Evolutionary conservation across 1,140 invertebrate genomes (phyloP), one percentile per base, ranked within the genome.

Genomic region (Nephila pilipes): DNA sequence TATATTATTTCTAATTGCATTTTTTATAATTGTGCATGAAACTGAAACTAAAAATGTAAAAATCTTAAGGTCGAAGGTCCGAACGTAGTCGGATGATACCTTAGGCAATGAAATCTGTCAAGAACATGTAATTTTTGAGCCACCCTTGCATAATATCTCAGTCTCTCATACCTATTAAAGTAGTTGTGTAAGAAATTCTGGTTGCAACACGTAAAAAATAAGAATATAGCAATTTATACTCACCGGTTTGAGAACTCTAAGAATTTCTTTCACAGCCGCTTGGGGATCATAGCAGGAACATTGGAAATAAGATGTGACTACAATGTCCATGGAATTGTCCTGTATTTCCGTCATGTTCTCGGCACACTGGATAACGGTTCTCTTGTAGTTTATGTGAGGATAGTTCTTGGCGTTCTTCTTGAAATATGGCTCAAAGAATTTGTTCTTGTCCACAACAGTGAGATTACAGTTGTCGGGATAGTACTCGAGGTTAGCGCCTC

Each of bases 331-430:
- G 57, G 94, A 94, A 87, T 94, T 87, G 90, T 95, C 94, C 22
- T 94, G 60, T 20, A 95, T 85, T 16, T 94, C 93, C 25, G 60
- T 81, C 95, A 95, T 95, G 55, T 95, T 93, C 90, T 95, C 95
- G 12, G 95, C 95, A 20, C 29, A 16, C 10, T 5, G 14, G 2
- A 36, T 18, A 10, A 92, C 29, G 10, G 29, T 29, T 32, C 25
- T 85, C n/a, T 85, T 58, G 20, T 57, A 87, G 18, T 65, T 36
- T 1, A 92, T 25, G 1, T 92, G 75, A 20, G 79, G 57, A 54
- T 89, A 94, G 94, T 57, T 94, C 65, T 83, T 65, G 10, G 22
- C 12, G 46, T 89, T 93, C 16, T 93, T 22, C 14, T 75, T 2
- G 25, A 93, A 94, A 83, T 94, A 89, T n/a, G 58, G 55, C 2